Base-by-base conservation (phyloP, 2,888 invertebrate species). In the Azorinus chamasolen region DNA sequence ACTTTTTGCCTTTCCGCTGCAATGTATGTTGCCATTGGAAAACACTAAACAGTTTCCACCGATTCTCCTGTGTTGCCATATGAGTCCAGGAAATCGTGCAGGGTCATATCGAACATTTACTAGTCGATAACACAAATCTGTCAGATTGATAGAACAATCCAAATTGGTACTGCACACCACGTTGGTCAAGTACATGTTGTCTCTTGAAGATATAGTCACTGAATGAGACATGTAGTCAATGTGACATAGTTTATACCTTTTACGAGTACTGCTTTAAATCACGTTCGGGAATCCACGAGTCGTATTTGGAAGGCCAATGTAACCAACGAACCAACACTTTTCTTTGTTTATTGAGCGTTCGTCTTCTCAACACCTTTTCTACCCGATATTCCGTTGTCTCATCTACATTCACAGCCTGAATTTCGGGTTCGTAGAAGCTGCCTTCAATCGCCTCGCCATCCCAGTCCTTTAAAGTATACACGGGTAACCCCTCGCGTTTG, bases 241-340 rank as follows among this genome's bases (percentile, higher is more conserved):
- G n/a, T n/a, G n/a, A n/a, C n/a, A n/a, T n/a, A n/a, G n/a, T n/a
- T n/a, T n/a, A n/a, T n/a, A n/a, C n/a, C n/a, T n/a, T n/a, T n/a
- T n/a, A n/a, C n/a, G n/a, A n/a, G n/a, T n/a, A n/a, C n/a, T n/a
- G n/a, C n/a, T n/a, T n/a, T 6, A 55, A 16, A 32, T 62, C 51
- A n/a, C 27, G 22, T 51, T 50, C 50, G 12, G 62, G 41, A 16
- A 62, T 62, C 62, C 51, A 51, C 14, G 37, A 50, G 41, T 79
- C 68, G 41, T 75, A 79, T 45, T 79, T 79, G n/a, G 66, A 68
- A 0, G 74, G 79, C 75, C 79, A 79, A 48, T 75, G 79, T 43
- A 79, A 61, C 79, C 79, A 79, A 2, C 71, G 41, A 5, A 79
- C 71, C 18, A 79, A 24, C 6, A 75, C 68, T 68, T 79, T 58